These are phyloP conservation scores for Ardeotis arabs DNA, from an alignment of 2,113 vertebrate genomes.

Conservation along the genomic window DNA sequence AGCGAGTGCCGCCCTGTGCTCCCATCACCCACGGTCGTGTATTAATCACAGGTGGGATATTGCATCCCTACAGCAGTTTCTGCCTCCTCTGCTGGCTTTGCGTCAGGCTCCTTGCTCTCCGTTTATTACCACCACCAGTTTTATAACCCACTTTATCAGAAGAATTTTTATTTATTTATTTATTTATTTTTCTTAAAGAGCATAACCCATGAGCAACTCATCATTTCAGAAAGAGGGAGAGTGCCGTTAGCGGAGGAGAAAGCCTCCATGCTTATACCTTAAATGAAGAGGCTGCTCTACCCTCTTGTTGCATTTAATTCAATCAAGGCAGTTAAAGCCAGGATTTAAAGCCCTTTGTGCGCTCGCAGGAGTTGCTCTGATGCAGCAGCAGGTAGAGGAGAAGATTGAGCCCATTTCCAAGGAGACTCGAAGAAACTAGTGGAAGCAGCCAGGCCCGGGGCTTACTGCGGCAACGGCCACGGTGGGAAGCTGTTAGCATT, in stretches of 20 bases:
- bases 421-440: conserved; percentile 8
- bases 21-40: fast-evolving
- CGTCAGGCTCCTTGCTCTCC: conserved; percentile 9
- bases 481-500: conserved; percentile 41
- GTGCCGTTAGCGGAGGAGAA: conserved; percentile 21
- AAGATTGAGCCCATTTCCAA: conserved; percentile 29
- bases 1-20: fast-evolving
- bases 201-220: conserved; percentile 59
- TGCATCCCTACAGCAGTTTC: background rate
- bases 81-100: conserved; percentile 13
- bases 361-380: conserved; percentile 20
- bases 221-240: conserved; percentile 53
- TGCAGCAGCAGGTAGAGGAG: conserved; percentile 46
- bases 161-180: background rate
- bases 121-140: conserved; percentile 44
- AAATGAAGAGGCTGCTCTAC: conserved; percentile 38
- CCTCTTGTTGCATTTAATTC: conserved; percentile 52
- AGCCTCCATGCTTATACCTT: background rate
- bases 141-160: conserved; percentile 71
- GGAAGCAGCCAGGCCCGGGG: conserved; percentile 39
- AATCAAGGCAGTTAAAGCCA: conserved; percentile 43
- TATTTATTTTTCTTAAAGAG: conserved; percentile 16
- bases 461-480: conserved; percentile 24
- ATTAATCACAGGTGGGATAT: background rate
- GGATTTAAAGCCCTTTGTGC: conserved; percentile 47